Evolutionary conservation across 2,113 vertebrate species (phyloP), one percentile per base, ranked within the genome.

Genomic region (Hymenochirus boettgeri): DNA sequence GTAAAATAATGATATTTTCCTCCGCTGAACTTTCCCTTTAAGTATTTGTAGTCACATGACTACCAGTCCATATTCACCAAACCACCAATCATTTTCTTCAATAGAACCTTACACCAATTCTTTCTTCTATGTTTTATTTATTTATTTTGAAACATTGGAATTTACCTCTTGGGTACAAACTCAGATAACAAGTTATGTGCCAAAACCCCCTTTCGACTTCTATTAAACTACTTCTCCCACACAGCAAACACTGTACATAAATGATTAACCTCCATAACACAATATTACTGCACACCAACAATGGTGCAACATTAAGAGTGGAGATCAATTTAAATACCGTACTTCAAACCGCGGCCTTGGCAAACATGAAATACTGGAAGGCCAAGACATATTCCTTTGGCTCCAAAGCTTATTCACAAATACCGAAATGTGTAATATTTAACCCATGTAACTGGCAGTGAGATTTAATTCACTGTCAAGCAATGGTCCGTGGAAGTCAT

Each of bases 211-310:
- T 24, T n/a, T n/a, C 21, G 52, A 57, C 22, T 24, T 58, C 17
- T 69, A 60, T 69, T 59, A 69, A 69, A 69, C 57, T 37, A 60
- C 65, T 69, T 59, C 65, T 60, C 65, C 56, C 47, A 37, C 25
- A 60, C 57, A 18, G 65, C 65, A 69, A 69, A 69, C 65, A 69
- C 21, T 23, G 55, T 23, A 53, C 19, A 23, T 69, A 29, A 69
- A 69, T 69, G 3, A 69, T 69, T 69, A 67, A 67, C 64, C 24
- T 67, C 33, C 64, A 59, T 66, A 59, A 21, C 23, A 27, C 46
- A 67, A 59, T 19, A 29, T 15, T 42, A 59, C 31, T 11, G 46
- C 55, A 22, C 56, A 39, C 56, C 18, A 69, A 60, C 65, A 69
- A 69, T 69, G 57, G 57, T 12, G 31, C 21, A 23, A 35, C 64